Percentiles rank a stretch among this genome's conserved stretches.
Conservation (phyloP, 2,113 vertebrate species). For the Paradoxurus hermaphroditus region DNA sequence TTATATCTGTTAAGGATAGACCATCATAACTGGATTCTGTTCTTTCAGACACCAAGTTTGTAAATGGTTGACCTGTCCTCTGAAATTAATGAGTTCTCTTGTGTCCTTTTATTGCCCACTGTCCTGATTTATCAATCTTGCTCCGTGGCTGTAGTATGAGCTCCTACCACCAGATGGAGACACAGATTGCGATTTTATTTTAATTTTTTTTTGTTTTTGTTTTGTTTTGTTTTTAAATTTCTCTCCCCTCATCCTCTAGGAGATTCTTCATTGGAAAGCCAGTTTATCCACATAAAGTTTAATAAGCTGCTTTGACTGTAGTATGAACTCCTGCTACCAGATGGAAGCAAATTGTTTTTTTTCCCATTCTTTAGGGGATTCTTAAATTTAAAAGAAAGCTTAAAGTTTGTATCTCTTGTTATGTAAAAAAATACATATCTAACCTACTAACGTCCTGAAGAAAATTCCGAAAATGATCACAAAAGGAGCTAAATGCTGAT, state of each 20-base stretch:
- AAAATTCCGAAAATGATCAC: background rate
- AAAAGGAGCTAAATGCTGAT: background rate
- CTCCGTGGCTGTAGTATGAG: slow-evolving; percentile 37
- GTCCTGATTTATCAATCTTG: background rate
- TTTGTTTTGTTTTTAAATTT: background rate
- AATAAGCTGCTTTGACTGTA: background rate
- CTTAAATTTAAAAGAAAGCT: background rate
- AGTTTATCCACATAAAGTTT: background rate
- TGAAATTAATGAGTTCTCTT: background rate
- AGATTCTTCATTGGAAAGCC: background rate
- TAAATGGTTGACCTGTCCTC: background rate
- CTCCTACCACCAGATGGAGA: slow-evolving; percentile 77
- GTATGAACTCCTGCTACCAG: slow-evolving; percentile 65
- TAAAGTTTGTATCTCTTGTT: background rate
- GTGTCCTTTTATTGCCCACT: background rate
- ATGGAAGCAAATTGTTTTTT: slow-evolving; percentile 67
- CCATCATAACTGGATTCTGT: background rate
- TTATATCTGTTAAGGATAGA: background rate
- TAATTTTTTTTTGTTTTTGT: background rate
- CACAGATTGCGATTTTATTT: slow-evolving; percentile 23
- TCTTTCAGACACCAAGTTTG: background rate
- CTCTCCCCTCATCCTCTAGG: background rate
- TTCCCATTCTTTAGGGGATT: background rate
- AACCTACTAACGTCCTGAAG: background rate
- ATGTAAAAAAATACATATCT: background rate